Percentiles rank a stretch among this genome's conserved stretches.
Conservation (phyloP, 2,113 vertebrate genomes). For the Archocentrus centrarchus region DNA sequence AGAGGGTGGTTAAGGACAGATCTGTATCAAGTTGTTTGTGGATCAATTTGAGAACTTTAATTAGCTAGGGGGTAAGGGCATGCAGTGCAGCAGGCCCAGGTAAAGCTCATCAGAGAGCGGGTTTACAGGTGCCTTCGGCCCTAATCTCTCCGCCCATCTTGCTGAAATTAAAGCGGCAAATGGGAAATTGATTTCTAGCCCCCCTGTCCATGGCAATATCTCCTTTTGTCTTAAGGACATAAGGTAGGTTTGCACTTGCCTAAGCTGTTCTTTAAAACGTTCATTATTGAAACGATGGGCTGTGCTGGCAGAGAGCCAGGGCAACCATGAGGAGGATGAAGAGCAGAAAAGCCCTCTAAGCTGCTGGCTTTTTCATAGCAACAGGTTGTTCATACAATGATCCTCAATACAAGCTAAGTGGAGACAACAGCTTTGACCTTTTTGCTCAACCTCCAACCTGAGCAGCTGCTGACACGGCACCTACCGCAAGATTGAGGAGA, state of each 20-base stretch:
- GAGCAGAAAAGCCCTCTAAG: slow-evolving; percentile 44
- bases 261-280: slow-evolving; percentile 85
- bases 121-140: slow-evolving; percentile 82
- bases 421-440: slow-evolving; percentile 66
- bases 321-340: slow-evolving; percentile 68
- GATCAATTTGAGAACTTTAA: slow-evolving; percentile 87
- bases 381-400: slow-evolving; percentile 66
- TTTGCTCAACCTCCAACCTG: slow-evolving; percentile 49
- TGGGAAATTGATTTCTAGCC: slow-evolving; percentile 88
- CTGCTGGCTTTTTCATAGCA: slow-evolving; percentile 54
- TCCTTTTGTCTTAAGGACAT: slow-evolving; percentile 88
- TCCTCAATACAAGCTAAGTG: slow-evolving; percentile 70
- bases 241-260: slow-evolving; percentile 81
- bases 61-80: slow-evolving; percentile 79
- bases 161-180: slow-evolving; percentile 87
- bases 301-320: slow-evolving; percentile 71
- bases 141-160: slow-evolving; percentile 84
- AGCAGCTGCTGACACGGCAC: slow-evolving; percentile 71
- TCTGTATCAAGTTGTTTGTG: slow-evolving; percentile 82
- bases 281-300: slow-evolving; percentile 82
- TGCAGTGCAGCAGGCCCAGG: slow-evolving; percentile 73
- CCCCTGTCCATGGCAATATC: slow-evolving; percentile 83
- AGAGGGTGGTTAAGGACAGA: slow-evolving; percentile 83
- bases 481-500: slow-evolving; percentile 66
- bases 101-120: slow-evolving; percentile 78